Evolutionary conservation across 2,888 invertebrate genomes (phyloP).

Genomic region (Copidosoma aretas): DNA sequence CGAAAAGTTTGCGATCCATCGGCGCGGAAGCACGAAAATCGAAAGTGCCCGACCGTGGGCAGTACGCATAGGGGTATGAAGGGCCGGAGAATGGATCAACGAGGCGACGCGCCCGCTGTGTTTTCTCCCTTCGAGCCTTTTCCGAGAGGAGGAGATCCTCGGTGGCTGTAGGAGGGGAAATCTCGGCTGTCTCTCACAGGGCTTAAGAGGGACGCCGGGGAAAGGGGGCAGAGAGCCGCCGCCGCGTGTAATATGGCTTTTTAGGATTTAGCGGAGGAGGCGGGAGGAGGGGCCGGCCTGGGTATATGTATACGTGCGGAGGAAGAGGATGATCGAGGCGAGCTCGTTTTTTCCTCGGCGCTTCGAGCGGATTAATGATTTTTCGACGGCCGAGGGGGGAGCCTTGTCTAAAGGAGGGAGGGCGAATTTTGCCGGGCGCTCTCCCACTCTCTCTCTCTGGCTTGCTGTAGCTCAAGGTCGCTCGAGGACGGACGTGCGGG

Average conservation of each 20-base stretch:
- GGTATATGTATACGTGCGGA: too few relatives aligned
- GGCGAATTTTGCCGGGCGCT: too few relatives aligned
- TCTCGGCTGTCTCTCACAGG: constrained; percentile 15
- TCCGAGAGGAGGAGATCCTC: constrained; percentile 21
- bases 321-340: background rate
- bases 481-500: background rate
- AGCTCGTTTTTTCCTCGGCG: background rate
- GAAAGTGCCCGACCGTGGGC: constrained; percentile 19
- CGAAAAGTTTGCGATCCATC: constrained; percentile 36
- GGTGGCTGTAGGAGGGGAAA: constrained; percentile 17
- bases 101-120: constrained; percentile 20
- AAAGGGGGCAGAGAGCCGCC: constrained; percentile 11
- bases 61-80: constrained; percentile 6
- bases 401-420: background rate
- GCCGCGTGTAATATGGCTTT: constrained; percentile 28
- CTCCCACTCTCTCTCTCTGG: too few relatives aligned
- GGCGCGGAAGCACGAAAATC: constrained; percentile 33
- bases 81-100: constrained; percentile 34
- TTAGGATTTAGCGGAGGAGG: constrained; percentile 34
- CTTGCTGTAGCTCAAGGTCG: background rate
- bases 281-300: too few relatives aligned
- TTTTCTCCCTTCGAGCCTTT: background rate
- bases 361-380: background rate
- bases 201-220: constrained; percentile 7
- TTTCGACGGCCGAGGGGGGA: background rate